Evolutionary conservation across 1,140 invertebrate genomes (phyloP), one percentile per base, ranked within the genome.

Genomic region (Drosophila asahinai): DNA sequence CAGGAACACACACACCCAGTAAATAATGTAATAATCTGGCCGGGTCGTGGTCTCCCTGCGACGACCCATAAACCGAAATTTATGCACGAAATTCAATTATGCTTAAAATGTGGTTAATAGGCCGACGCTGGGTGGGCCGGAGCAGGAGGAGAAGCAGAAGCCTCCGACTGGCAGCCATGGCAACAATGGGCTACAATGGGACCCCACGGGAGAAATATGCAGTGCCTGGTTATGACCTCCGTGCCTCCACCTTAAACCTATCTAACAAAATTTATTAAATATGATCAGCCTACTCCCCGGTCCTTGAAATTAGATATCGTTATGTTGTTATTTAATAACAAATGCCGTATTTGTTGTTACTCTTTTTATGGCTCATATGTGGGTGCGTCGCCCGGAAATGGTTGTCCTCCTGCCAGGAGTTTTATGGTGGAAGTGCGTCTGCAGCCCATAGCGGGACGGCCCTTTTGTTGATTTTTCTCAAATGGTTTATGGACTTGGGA

Each of bases 21-120:
- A 89, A 89, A 89, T 89, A 89, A 89, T 89, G 84, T 89, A 89
- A 89, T 89, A 89, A 89, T 89, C 84, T 89, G 84, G 68, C 60
- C 75, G 52, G 83, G 81, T 75, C 74, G 74, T 89, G 84, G 84
- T 89, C 83, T 86, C 84, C 70, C 77, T 59, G 78, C 78, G 78
- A 73, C 71, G 67, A 71, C 84, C 86, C 84, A 89, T 89, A 89
- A 89, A 89, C 84, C 77, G 75, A 89, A 89, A 89, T 89, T 89
- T 89, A 89, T 89, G 84, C 84, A 89, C 84, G 71, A 89, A 89
- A 89, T 89, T 89, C 84, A 89, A 89, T 89, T 89, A 89, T 89
- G 84, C 84, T 89, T 89, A 89, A 89, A 89, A 89, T 89, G 84
- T 89, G 84, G 84, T 89, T 89, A 89, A 89, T 89, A 89, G 84